These are phyloP conservation scores for Hyposoter didymator DNA, from an alignment of 2,888 invertebrate genomes.

Conservation along the genomic window DNA sequence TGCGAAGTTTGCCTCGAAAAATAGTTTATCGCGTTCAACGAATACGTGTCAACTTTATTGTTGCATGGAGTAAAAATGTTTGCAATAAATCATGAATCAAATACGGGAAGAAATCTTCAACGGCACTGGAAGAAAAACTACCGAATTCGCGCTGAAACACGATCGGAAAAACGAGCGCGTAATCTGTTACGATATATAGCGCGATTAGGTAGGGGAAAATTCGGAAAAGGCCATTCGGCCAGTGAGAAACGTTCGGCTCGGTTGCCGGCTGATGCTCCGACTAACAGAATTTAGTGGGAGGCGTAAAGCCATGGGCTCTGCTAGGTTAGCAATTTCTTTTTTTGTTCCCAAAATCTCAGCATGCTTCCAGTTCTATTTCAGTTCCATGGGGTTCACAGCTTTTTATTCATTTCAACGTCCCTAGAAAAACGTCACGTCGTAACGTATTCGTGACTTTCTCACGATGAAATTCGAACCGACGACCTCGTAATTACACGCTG, in stretches of 20 bases:
- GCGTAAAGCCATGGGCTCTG: constrained; percentile 49
- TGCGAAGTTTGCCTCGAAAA: not conserved
- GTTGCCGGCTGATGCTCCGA: constrained; percentile 43
- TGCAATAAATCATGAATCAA: constrained; percentile 18
- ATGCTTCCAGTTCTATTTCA: not conserved
- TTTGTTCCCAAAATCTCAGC: constrained; percentile 45
- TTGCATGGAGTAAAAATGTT: not conserved
- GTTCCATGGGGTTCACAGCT: not conserved
- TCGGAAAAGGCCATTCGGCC: constrained; percentile 39
- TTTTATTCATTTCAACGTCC: constrained; percentile 20
- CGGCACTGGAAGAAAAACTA: constrained; percentile 15
- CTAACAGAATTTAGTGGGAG: constrained; percentile 65
- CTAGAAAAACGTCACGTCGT: not conserved
- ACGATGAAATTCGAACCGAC: not conserved
- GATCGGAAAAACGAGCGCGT: constrained; percentile 24
- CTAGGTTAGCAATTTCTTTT: constrained; percentile 41
- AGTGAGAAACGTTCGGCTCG: constrained; percentile 46
- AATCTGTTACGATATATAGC: constrained; percentile 41
- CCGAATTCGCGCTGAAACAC: constrained; percentile 19
- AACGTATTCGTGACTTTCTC: not conserved
- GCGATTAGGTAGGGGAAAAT: constrained; percentile 43
- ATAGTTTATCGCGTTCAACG: not conserved
- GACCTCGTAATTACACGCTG: not conserved
- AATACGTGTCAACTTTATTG: constrained; percentile 4
- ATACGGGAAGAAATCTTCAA: constrained; percentile 18